Conservation (phyloP, 2,888 invertebrate species). For the Dioctria linearis region DNA sequence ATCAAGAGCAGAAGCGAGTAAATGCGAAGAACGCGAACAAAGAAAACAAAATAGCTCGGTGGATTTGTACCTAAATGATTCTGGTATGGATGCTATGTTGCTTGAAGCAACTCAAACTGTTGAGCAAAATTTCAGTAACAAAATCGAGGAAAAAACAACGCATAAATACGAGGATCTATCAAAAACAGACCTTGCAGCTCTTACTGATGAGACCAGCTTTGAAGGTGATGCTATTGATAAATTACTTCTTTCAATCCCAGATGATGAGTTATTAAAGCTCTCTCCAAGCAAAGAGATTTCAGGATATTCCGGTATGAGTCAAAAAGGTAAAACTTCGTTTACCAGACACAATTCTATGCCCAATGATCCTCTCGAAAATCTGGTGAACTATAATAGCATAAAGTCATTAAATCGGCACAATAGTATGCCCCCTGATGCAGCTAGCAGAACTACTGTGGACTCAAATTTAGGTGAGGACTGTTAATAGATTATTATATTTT, state of each 20-base stretch:
- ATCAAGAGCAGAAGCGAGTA: background rate
- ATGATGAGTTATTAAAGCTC: background rate
- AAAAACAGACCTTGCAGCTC: background rate
- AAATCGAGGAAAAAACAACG: background rate
- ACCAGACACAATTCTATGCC: slow-evolving; percentile 33
- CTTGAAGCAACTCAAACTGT: slow-evolving; percentile 66
- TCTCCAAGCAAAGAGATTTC: background rate
- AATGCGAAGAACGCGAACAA: background rate
- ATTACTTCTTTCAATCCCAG: slow-evolving; percentile 16
- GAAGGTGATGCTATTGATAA: slow-evolving; percentile 21
- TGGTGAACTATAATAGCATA: background rate
- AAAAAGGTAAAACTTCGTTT: slow-evolving; percentile 2
- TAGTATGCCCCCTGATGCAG: slow-evolving; percentile 21
- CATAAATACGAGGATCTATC: background rate
- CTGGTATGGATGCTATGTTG: slow-evolving; percentile 66
- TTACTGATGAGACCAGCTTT: background rate
- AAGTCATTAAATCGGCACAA: background rate
- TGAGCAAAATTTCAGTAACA: slow-evolving; percentile 60
- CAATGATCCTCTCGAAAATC: background rate
- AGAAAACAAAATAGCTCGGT: background rate
- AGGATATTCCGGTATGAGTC: background rate
- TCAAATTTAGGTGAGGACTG: slow-evolving; percentile 4
- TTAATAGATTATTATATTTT: too few relatives aligned
- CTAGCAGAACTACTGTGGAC: background rate
- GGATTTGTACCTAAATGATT: slow-evolving; percentile 61